phyloP scores from a whole-genome alignment of 2,888 invertebrate genomes.

The Monoplex corrugatus region DNA sequence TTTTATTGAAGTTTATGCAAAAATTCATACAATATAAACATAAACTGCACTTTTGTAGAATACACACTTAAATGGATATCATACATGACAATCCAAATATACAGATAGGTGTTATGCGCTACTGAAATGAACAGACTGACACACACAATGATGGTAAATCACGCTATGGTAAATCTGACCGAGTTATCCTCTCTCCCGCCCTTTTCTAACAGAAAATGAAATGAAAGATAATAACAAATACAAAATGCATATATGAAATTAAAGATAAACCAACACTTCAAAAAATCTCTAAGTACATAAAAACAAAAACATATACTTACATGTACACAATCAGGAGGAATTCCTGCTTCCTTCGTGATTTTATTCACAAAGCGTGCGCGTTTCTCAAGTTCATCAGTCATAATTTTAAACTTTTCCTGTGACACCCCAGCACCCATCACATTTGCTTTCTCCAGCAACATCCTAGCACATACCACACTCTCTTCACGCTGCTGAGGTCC shows the following conservation, averaged over 20 bases:
- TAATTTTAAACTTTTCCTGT: neutral
- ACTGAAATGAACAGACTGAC: no score
- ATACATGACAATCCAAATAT: no score
- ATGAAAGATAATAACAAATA: neutral
- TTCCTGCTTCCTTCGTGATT: neutral
- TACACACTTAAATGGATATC: no score
- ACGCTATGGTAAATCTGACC: no score
- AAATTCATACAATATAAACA: no score
- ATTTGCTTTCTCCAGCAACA: no score
- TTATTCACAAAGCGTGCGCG: neutral
- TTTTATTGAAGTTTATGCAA: no score
- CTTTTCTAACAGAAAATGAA: neutral
- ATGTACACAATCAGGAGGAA: neutral
- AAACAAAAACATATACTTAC: neutral
- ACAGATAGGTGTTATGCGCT: no score
- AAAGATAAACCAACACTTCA: no score
- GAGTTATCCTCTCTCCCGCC: neutral
- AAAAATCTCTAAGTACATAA: no score
- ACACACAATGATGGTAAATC: no score
- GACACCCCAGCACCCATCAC: neutral
- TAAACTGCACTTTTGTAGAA: no score
- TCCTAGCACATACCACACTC: neutral
- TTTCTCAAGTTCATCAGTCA: slow-evolving; percentile 9
- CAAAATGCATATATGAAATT: neutral
- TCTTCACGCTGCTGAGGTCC: slow-evolving; percentile 23